These are phyloP conservation scores for Megaptera novaeangliae DNA, from an alignment of 2,113 vertebrate species.

Conservation along the genomic window DNA sequence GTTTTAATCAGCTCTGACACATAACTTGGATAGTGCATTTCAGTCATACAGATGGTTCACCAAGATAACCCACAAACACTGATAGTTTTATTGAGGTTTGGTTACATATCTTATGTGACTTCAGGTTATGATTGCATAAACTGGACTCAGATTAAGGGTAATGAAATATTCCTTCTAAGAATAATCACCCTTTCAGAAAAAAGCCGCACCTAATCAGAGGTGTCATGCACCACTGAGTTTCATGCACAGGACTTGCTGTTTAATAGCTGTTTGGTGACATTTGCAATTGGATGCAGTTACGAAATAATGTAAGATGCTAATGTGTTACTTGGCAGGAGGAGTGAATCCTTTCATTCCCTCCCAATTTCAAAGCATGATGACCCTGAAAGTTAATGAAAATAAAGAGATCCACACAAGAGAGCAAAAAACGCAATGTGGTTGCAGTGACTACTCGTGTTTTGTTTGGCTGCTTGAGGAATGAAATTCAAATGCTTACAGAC, in stretches of 20 bases:
- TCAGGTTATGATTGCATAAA: conserved; percentile 64
- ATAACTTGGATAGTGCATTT: conserved; percentile 51
- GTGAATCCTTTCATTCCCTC: conserved; percentile 58
- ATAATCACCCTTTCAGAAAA: conserved; percentile 75
- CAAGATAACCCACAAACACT: conserved; percentile 38
- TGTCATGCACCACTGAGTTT: conserved; percentile 70
- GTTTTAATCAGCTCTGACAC: conserved; percentile 70
- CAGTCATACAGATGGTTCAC: conserved; percentile 54
- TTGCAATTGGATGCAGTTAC: conserved; percentile 74
- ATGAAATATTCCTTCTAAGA: conserved; percentile 76
- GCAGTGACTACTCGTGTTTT: not conserved
- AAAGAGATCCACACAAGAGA: not conserved
- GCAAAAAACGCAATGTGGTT: not conserved
- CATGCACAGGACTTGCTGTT: conserved; percentile 66
- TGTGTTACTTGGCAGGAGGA: conserved; percentile 68
- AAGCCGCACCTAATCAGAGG: conserved; percentile 69
- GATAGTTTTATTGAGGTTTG: conserved; percentile 52
- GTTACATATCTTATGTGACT: conserved; percentile 45
- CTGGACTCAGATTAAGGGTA: conserved; percentile 70
- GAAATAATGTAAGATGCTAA: conserved; percentile 76
- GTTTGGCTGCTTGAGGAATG: not conserved
- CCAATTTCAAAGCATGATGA: conserved; percentile 68
- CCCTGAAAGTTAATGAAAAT: conserved; percentile 69
- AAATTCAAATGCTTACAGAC: not conserved
- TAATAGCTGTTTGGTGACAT: conserved; percentile 78